Conservation (phyloP, 1,140 invertebrate genomes). For the Orchesella cincta region DNA sequence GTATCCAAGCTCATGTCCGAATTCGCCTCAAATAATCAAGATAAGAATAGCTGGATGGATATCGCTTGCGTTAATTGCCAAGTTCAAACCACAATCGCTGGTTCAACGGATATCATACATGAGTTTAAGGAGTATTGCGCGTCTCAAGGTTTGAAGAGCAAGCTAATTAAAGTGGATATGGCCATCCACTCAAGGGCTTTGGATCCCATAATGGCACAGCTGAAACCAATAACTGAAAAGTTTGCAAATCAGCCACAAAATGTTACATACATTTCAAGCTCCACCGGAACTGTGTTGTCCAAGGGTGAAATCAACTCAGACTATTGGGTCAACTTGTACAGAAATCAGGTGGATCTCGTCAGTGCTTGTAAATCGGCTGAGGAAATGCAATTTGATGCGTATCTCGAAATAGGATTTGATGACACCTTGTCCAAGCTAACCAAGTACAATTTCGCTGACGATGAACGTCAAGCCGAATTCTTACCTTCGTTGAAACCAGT, state of each 20-base stretch:
- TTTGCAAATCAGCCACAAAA: background rate
- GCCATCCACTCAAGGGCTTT: background rate
- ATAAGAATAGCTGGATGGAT: background rate
- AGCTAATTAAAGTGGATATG: background rate
- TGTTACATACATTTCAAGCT: background rate
- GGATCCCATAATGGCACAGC: background rate
- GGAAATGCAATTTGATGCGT: background rate
- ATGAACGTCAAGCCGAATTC: too few relatives aligned
- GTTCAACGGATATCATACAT: background rate
- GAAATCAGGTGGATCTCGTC: background rate
- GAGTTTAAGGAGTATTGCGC: background rate
- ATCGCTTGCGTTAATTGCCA: background rate
- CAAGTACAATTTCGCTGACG: background rate
- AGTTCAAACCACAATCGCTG: background rate
- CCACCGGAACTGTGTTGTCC: background rate
- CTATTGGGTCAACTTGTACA: background rate
- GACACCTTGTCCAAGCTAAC: background rate
- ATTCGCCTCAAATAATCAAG: background rate
- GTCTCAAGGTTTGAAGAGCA: background rate
- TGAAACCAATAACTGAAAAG: background rate
- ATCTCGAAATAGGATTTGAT: background rate
- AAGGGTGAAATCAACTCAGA: background rate
- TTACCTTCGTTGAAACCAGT: too few relatives aligned
- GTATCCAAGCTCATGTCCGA: background rate
- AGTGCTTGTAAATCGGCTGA: background rate